Base-by-base conservation (phyloP, 2,113 vertebrate species). In the Sterrhoptilus dennistouni region DNA sequence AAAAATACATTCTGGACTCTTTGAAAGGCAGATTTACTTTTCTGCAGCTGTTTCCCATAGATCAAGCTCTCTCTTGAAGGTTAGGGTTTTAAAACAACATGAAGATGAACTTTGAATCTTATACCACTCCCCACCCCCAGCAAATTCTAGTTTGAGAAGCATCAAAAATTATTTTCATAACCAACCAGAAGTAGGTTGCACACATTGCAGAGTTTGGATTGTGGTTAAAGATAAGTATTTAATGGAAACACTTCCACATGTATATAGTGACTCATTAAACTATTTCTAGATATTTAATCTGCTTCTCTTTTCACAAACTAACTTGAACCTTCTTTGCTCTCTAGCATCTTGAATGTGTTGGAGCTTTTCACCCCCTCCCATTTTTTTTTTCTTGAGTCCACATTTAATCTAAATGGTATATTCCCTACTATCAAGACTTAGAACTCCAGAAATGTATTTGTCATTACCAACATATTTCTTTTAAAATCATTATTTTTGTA, bases 1-100 rank as follows among this genome's bases (percentile, higher is more conserved):
- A 75, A 82, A 84, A 95, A 83, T 78, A 90, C 72, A 88, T 90
- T 95, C 94, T 95, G 97, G 97, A 79, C 77, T 96, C 96, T 95
- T 97, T 97, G 97, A 97, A 97, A 96, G 94, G 71, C 40, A 88
- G 97, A 97, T 97, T 98, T 97, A 97, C 93, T 97, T 93, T 81
- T 84, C 97, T 96, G 90, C 98, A 98, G 97, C 97, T 98, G 98
- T 97, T 98, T 98, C 97, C 96, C 95, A 98, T 98, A 97, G 97
- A 98, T 96, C 92, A 93, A 97, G 74, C 47, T 94, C 95, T 95
- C 90, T 59, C 97, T 93, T 81, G 96, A 97, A 98, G 90, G 94
- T 89, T 92, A 91, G 94, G 64, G 83, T 95, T 97, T 97, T 95
- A 91, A 86, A 97, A 93, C 85, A 95, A 85, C 95, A 89, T 94